phyloP scores from a whole-genome alignment of 64 coral and sea anemone species.

The Montipora efflorescens region DNA sequence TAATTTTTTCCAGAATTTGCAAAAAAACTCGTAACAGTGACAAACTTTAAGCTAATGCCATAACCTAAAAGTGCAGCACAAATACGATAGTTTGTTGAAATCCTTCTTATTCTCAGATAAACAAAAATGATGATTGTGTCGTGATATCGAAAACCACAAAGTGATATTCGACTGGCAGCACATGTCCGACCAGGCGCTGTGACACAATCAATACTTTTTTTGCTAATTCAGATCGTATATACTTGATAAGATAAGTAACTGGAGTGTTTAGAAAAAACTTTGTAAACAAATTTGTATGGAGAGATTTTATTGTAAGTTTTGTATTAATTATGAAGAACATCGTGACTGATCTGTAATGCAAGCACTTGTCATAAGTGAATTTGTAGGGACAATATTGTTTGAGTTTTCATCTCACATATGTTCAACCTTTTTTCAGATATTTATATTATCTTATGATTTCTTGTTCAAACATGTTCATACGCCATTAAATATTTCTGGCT shows the following conservation, averaged over 20 bases:
- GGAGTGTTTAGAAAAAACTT: not conserved
- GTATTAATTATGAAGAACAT: no score
- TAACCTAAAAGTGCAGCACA: not conserved
- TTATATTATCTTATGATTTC: not conserved
- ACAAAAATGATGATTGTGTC: not conserved
- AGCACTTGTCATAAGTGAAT: not conserved
- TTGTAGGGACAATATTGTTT: not conserved
- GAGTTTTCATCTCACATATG: not conserved
- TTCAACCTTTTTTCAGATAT: not conserved
- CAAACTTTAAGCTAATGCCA: not conserved
- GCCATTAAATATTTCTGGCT: no score
- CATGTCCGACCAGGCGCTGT: not conserved
- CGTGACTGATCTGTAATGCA: not conserved
- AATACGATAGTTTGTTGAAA: not conserved
- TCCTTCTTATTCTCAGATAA: conserved; percentile 12
- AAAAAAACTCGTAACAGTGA: not conserved
- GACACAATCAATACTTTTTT: not conserved
- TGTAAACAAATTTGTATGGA: not conserved
- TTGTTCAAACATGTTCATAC: no score
- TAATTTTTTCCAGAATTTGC: not conserved
- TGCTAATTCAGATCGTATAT: not conserved
- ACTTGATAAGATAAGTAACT: not conserved
- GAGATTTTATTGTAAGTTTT: no score
- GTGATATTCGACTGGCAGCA: not conserved
- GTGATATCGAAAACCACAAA: not conserved